Evolutionary conservation across 2,888 invertebrate species (phyloP).

Genomic region (Stenodema calcarata): DNA sequence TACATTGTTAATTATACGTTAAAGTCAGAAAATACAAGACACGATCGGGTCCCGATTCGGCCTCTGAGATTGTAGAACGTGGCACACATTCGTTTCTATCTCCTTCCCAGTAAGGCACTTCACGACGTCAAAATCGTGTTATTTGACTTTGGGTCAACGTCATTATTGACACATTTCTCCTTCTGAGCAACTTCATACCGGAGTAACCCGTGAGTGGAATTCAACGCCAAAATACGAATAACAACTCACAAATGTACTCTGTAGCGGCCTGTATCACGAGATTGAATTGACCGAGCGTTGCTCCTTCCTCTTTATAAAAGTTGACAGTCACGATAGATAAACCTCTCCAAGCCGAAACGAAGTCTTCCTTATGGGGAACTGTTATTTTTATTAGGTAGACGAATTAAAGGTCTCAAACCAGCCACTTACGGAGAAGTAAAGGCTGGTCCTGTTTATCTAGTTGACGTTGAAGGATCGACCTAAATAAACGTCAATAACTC

Average conservation of each 20-base stretch:
- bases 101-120: background rate
- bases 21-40: too few species aligned
- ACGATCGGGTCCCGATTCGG: background rate
- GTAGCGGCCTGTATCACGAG: background rate
- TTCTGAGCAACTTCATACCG: background rate
- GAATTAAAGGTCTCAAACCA: background rate
- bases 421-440: background rate
- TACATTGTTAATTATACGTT: too few species aligned
- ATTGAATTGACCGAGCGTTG: background rate
- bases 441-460: too few species aligned
- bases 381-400: background rate
- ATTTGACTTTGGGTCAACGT: background rate
- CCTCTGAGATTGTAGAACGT: background rate
- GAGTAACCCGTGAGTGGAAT: background rate
- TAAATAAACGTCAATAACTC: too few species aligned
- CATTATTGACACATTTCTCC: background rate
- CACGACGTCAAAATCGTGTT: background rate
- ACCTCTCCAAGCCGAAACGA: background rate
- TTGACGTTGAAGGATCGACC: too few species aligned
- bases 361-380: background rate
- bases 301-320: background rate
- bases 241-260: background rate
- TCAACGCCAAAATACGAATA: background rate
- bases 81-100: background rate
- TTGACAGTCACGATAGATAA: background rate